Evolutionary conservation across 1,140 invertebrate genomes (phyloP).

Genomic region (Hycleus cichorii): DNA sequence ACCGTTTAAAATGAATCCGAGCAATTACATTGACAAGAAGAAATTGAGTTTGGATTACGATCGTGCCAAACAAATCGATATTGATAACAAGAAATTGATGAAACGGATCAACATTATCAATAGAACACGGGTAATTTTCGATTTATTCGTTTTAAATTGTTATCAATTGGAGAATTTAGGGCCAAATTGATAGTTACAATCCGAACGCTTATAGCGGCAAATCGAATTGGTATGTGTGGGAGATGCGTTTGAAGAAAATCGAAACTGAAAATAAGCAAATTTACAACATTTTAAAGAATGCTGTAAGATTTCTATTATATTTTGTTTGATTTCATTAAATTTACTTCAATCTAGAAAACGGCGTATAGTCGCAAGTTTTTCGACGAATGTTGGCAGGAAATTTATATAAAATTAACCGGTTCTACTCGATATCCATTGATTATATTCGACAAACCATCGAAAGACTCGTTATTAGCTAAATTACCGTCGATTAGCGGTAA

Average conservation of each 20-base stretch:
- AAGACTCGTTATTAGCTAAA: conserved; percentile 24
- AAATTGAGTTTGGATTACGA: conserved; percentile 33
- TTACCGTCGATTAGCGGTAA: conserved; percentile 30
- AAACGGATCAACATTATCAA: conserved; percentile 40
- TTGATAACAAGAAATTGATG: conserved; percentile 42
- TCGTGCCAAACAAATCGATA: conserved; percentile 36
- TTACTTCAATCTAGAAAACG: too few relatives aligned
- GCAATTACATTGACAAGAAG: conserved; percentile 33
- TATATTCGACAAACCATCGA: conserved; percentile 22
- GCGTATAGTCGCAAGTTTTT: too few relatives aligned
- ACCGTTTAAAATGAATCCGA: conserved; percentile 37
- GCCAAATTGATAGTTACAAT: conserved; percentile 32
- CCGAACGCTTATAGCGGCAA: conserved; percentile 21
- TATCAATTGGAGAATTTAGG: conserved; percentile 18
- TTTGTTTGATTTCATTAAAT: too few relatives aligned
- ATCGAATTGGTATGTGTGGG: conserved; percentile 25
- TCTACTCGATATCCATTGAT: conserved; percentile 11
- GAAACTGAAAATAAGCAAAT: conserved; percentile 15
- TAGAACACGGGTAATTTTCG: conserved; percentile 37
- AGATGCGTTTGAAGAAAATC: conserved; percentile 20
- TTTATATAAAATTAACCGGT: too few relatives aligned
- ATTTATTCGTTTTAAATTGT: neutral
- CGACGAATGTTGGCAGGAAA: too few relatives aligned
- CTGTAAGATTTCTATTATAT: too few relatives aligned
- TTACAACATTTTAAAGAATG: neutral